phyloP scores from a whole-genome alignment of 2,113 vertebrate genomes.

The Sylvia atricapilla region DNA sequence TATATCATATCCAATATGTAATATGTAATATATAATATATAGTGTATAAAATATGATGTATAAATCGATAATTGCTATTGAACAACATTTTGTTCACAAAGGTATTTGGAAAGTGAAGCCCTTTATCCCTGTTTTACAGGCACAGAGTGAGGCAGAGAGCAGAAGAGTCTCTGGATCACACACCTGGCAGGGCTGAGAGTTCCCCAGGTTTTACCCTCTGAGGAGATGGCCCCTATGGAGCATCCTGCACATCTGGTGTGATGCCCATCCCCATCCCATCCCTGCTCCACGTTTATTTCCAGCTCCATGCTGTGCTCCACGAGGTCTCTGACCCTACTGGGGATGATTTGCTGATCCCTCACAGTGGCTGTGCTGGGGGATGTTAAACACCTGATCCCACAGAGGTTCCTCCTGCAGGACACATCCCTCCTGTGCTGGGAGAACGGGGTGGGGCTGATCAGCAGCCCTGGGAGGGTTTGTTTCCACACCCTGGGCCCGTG shows the following conservation, averaged over 20 bases:
- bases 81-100: background rate
- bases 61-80: background rate
- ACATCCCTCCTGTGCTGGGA: background rate
- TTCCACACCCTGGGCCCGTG: background rate
- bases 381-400: background rate
- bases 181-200: background rate
- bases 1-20: too few relatives aligned
- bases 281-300: background rate
- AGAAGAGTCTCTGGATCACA: background rate
- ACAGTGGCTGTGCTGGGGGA: background rate
- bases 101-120: background rate
- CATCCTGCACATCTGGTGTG: background rate
- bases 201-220: rapidly evolving
- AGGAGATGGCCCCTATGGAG: background rate
- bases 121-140: background rate
- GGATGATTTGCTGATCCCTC: background rate
- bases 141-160: background rate
- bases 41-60: too few relatives aligned
- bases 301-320: background rate
- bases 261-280: background rate
- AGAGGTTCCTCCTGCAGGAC: background rate
- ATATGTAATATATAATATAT: too few relatives aligned
- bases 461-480: background rate
- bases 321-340: background rate
- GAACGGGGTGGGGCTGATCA: background rate